Percentiles rank a stretch among this genome's conserved stretches.
phyloP scores from a whole-genome alignment of 2,888 invertebrate species.

The Linyphia triangularis region DNA sequence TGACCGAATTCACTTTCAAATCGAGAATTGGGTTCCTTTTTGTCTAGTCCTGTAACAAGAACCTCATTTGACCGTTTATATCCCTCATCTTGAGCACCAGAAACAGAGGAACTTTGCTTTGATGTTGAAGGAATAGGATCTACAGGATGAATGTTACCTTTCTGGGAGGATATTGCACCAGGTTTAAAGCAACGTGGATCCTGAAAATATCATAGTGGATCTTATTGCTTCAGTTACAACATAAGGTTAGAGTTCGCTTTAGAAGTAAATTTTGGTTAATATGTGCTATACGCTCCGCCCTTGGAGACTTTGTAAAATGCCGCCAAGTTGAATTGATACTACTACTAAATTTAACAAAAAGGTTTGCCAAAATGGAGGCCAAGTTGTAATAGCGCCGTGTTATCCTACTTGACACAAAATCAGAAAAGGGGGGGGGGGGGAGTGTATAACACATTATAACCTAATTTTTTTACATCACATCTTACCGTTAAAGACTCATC shows the following conservation, averaged over 20 bases:
- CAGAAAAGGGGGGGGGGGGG: too few relatives aligned
- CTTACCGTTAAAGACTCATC: constrained; percentile 3
- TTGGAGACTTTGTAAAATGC: too few relatives aligned
- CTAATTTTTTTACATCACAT: not conserved
- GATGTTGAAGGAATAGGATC: not conserved
- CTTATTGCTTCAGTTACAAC: not conserved
- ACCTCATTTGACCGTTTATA: not conserved
- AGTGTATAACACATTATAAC: too few relatives aligned
- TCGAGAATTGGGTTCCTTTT: constrained; percentile 8
- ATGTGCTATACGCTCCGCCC: not conserved
- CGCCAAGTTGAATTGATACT: too few relatives aligned
- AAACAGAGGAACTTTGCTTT: not conserved
- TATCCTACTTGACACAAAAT: too few relatives aligned
- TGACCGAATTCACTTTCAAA: constrained; percentile 55
- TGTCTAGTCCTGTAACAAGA: not conserved
- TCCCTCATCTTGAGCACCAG: not conserved
- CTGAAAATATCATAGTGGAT: not conserved
- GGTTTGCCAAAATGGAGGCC: too few relatives aligned
- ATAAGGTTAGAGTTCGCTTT: too few relatives aligned
- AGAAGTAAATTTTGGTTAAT: not conserved
- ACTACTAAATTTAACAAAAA: too few relatives aligned
- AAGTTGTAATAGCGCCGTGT: too few relatives aligned
- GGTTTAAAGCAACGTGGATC: constrained; percentile 58
- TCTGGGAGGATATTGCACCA: not conserved
- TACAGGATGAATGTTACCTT: not conserved